Conservation (phyloP, 2,888 invertebrate genomes). For the Diplolepis rosae region DNA sequence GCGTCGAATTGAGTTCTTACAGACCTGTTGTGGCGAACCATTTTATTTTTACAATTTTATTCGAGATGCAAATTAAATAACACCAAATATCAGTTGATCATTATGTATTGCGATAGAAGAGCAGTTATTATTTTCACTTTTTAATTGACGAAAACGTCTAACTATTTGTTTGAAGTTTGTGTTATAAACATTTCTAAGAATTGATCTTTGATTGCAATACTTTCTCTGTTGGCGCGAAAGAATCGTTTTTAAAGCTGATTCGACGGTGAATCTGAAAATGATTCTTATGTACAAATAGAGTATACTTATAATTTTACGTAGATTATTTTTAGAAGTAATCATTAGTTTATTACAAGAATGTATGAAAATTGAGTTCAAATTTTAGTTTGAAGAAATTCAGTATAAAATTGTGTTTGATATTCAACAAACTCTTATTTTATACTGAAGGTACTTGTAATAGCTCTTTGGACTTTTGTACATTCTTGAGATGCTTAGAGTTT, state of each 20-base stretch:
- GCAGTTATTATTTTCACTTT: neutral
- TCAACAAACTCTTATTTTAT: no score
- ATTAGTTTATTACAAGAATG: neutral
- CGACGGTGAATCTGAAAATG: conserved; percentile 32
- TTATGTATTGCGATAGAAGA: neutral
- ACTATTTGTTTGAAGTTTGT: neutral
- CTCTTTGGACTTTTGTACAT: neutral
- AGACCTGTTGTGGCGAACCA: no score
- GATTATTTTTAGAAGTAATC: neutral
- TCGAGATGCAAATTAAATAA: neutral
- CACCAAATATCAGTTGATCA: neutral
- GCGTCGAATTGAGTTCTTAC: neutral
- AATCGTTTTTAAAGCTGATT: conserved; percentile 45
- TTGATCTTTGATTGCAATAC: conserved; percentile 44
- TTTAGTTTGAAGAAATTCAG: neutral
- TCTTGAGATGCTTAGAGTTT: neutral
- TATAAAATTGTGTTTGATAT: no score
- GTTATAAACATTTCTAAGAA: neutral
- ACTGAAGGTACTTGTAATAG: no score
- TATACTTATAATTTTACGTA: conserved; percentile 49
- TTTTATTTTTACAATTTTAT: neutral
- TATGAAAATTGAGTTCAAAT: neutral
- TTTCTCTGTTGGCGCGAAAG: conserved; percentile 47
- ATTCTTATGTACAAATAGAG: conserved; percentile 53
- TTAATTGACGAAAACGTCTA: neutral